These are phyloP conservation scores for Meloidogyne chitwoodi DNA, from an alignment of 1,140 invertebrate species.

Conservation along the genomic window DNA sequence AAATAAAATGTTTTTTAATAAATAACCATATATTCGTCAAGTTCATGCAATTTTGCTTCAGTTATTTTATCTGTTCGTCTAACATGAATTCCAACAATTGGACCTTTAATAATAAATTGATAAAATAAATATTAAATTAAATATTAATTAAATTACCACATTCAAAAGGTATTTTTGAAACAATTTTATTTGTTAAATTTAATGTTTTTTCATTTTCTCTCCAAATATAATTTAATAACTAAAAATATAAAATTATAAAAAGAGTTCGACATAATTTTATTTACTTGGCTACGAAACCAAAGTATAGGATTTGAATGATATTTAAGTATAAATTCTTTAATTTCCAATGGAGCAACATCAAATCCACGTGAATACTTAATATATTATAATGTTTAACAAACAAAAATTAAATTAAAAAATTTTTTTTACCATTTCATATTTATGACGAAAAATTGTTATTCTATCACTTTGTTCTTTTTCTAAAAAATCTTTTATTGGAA, in stretches of 20 bases:
- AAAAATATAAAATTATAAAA: no score
- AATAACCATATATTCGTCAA: constrained; percentile 90
- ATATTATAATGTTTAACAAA: background rate
- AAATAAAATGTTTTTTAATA: background rate
- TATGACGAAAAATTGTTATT: background rate
- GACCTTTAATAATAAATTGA: constrained; percentile 45
- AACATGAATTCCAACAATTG: constrained; percentile 78
- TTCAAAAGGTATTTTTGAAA: no score
- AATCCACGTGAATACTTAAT: background rate
- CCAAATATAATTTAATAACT: no score
- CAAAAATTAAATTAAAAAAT: no score
- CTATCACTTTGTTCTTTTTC: background rate
- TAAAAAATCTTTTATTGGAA: background rate
- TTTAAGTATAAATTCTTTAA: constrained; percentile 74
- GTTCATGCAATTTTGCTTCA: constrained; percentile 86
- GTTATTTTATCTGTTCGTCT: constrained; percentile 95
- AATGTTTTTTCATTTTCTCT: no score
- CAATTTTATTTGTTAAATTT: no score
- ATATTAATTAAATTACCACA: no score
- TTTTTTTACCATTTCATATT: no score
- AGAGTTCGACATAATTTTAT: no score
- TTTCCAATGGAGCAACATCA: constrained; percentile 70
- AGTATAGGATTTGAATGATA: constrained; percentile 85
- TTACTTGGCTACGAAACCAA: background rate
- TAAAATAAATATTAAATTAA: no score